Evolutionary conservation across 1,140 invertebrate genomes (phyloP), one percentile per base, ranked within the genome.

Genomic region (Hylaeus anthracinus): DNA sequence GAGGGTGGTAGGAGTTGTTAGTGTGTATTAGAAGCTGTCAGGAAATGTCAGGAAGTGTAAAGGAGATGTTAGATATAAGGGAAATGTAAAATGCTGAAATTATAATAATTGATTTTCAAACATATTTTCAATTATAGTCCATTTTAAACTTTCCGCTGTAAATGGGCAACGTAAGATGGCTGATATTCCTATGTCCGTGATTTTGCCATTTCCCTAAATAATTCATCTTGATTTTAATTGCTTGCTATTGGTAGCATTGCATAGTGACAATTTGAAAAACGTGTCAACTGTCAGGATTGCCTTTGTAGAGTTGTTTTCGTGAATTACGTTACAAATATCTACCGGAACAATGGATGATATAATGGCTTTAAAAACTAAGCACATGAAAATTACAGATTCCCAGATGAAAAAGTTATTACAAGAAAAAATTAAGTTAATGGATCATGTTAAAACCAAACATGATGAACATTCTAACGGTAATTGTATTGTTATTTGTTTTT

Each of bases 381-480:
- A 79, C 51, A 8, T 73, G 10, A 73, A 79, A 48, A 12, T 58
- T 56, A 45, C 70, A 0, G 61, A 66, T 10, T n/a, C 15, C 2
- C 51, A 65, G 39, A 10, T 79, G 15, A 79, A 64, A 5, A 51
- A 73, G 12, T 51, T 73, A 12, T 58, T 73, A 1, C 26, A 73
- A 51, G 26, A 51, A 5, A 53, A 65, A n/a, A n/a, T 58, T 1
- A 56, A 73, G 8, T 58, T 58, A 39, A 73, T 73, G 1, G 2
- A 84, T 51, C 8, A 72, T 45, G 51, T 72, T 2, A 81, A 63
- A 39, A 75, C 53, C 1, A 53, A 63, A 14, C 66, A 75, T 3
- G 26, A 69, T 56, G 41, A 84, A 53, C 55, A 8, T 39, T 63
- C 26, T 0, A 69, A 39, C n/a, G 82, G 83, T 85, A 84, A 75